phyloP scores from a whole-genome alignment of 2,888 invertebrate genomes.

The Bombylius discolor region DNA sequence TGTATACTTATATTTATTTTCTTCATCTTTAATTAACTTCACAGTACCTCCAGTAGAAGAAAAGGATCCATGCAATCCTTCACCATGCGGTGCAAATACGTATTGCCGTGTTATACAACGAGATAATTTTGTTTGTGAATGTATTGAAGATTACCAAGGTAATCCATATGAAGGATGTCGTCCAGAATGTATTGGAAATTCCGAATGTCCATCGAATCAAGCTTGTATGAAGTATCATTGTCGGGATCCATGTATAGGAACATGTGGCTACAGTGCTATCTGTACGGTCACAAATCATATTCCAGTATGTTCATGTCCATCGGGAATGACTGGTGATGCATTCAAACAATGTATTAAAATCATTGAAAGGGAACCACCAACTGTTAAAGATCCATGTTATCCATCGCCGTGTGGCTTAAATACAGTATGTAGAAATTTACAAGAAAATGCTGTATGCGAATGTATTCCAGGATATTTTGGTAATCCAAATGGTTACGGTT shows the following conservation, averaged over 20 bases:
- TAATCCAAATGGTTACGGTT: slow-evolving; percentile 51
- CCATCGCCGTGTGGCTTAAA: slow-evolving; percentile 69
- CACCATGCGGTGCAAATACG: slow-evolving; percentile 58
- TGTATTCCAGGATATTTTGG: slow-evolving; percentile 65
- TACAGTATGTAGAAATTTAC: slow-evolving; percentile 49
- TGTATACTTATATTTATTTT: slow-evolving; percentile 9
- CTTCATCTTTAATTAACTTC: slow-evolving; percentile 12
- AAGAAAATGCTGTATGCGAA: slow-evolving; percentile 51
- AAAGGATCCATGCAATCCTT: slow-evolving; percentile 45
- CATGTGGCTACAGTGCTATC: slow-evolving; percentile 71
- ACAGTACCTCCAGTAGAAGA: slow-evolving; percentile 14
- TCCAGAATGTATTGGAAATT: slow-evolving; percentile 77
- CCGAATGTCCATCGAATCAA: slow-evolving; percentile 69
- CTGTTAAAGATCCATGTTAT: slow-evolving; percentile 42
- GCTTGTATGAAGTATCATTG: slow-evolving; percentile 75
- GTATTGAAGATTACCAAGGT: slow-evolving; percentile 53
- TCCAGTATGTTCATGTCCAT: slow-evolving; percentile 49
- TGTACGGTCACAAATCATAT: slow-evolving; percentile 60
- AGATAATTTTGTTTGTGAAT: slow-evolving; percentile 45
- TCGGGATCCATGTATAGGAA: slow-evolving; percentile 66
- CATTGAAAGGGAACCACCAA: slow-evolving; percentile 21
- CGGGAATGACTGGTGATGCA: slow-evolving; percentile 52
- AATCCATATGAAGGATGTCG: slow-evolving; percentile 64
- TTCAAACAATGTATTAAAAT: slow-evolving; percentile 40
- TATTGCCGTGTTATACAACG: slow-evolving; percentile 44